These are phyloP conservation scores for Atta texana DNA, from an alignment of 1,140 invertebrate genomes.

Conservation along the genomic window DNA sequence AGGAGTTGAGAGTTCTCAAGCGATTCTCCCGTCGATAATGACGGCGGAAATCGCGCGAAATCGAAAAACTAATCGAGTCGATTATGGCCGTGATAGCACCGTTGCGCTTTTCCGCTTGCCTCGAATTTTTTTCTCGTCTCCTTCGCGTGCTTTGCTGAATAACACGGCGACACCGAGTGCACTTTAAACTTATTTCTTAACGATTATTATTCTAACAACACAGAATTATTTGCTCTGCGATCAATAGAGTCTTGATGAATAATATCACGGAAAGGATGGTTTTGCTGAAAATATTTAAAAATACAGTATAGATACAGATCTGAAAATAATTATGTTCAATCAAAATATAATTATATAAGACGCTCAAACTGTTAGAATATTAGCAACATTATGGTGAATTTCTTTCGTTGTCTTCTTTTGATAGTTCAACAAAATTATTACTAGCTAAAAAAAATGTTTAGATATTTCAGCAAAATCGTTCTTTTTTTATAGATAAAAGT, in stretches of 20 bases:
- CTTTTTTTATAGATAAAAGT: no score
- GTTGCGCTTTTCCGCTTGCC: constrained; percentile 48
- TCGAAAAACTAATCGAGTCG: constrained; percentile 71
- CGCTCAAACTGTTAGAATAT: no score
- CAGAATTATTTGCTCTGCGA: background rate
- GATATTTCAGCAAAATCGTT: no score
- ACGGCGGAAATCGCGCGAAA: constrained; percentile 56
- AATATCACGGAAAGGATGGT: background rate
- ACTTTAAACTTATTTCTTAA: constrained; percentile 28
- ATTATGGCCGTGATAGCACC: constrained; percentile 40
- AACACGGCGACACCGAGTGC: constrained; percentile 10
- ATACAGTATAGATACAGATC: no score
- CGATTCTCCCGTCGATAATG: constrained; percentile 46
- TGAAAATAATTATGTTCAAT: no score
- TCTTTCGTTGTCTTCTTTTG: no score
- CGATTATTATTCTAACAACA: background rate
- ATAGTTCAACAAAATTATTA: no score
- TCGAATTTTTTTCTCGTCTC: constrained; percentile 17
- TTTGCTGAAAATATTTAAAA: no score
- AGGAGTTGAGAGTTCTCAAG: constrained; percentile 41
- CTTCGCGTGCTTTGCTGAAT: background rate
- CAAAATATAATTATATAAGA: no score
- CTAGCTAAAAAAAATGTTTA: no score
- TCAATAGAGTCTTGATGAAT: background rate
- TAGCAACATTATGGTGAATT: no score